Conservation (phyloP, 2,797 vertebrate species). For the Gallinago solitaria region DNA sequence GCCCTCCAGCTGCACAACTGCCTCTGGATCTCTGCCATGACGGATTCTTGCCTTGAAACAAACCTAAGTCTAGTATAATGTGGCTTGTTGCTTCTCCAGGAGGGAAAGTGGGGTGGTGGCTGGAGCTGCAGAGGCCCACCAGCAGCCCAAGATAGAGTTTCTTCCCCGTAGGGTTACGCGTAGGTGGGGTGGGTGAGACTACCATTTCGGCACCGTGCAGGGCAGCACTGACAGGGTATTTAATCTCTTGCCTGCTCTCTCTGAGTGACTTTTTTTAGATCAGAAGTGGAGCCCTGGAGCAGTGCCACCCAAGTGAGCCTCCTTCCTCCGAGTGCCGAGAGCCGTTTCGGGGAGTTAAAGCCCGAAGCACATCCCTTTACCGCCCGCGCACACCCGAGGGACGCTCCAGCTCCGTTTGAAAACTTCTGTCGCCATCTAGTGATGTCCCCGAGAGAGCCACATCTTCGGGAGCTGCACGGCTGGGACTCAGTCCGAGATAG, state of each 20-base stretch:
- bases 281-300: neutral
- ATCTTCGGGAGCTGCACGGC: accelerated
- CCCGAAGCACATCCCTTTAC: neutral
- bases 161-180: accelerated
- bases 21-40: neutral
- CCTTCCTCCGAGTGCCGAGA: neutral
- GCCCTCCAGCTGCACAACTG: neutral
- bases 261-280: neutral
- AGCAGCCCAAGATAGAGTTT: neutral
- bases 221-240: neutral
- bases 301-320: neutral
- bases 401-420: neutral
- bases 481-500: no score
- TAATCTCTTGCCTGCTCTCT: neutral
- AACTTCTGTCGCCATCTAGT: slow-evolving; percentile 43
- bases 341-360: accelerated
- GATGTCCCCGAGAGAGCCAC: neutral
- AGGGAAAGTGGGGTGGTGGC: neutral
- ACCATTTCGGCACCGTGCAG: neutral
- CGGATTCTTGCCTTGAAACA: neutral
- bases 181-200: neutral
- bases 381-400: neutral
- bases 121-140: neutral
- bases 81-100: accelerated
- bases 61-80: accelerated